Base-by-base conservation (phyloP, 2,888 invertebrate genomes). In the Blastobasis lacticolella region DNA sequence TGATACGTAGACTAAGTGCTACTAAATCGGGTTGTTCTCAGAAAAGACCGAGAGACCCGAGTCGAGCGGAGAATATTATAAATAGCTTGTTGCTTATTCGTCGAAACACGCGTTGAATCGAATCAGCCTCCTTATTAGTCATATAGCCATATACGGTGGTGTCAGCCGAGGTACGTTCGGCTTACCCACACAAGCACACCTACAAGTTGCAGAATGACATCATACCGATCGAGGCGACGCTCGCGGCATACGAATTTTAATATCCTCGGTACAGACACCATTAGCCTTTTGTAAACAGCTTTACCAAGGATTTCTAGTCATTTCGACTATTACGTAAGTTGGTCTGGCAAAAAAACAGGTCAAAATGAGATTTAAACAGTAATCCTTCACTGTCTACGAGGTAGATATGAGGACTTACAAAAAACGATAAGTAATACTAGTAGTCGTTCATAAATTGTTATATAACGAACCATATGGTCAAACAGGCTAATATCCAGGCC, bases 111-210 rank as follows among this genome's bases (percentile, higher is more conserved):
- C 42, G 6, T 42, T 79, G 78, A 78, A 71, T 74, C 67, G 69
- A 77, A 75, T 62, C 62, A 61, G 62, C 63, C 62, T 68, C 72
- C 69, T 73, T 77, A 69, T 82, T 81, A 83, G 79, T 81, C 81
- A 81, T 77, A 81, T 81, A 73, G 68, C 79, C 81, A 67, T 85
- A 79, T 78, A 81, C 63, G 85, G 76, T 63, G 63, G 67, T 75
- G 73, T 75, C 68, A 66, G 57, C 62, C 69, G 58, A 52, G 56
- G 55, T 59, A 51, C 56, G 65, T 57, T 65, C 58, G 68, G 66
- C 69, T 69, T 69, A 72, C 70, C 71, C 68, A 73, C 73, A 71
- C 73, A 64, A 63, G 61, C 71, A 77, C 81, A 71, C 76, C 72
- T 66, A 73, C 73, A 58, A 53, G 56, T 55, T 55, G 54, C 60